These are phyloP conservation scores for Eupithecia vulgata DNA, from an alignment of 2,888 invertebrate genomes.

Conservation along the genomic window DNA sequence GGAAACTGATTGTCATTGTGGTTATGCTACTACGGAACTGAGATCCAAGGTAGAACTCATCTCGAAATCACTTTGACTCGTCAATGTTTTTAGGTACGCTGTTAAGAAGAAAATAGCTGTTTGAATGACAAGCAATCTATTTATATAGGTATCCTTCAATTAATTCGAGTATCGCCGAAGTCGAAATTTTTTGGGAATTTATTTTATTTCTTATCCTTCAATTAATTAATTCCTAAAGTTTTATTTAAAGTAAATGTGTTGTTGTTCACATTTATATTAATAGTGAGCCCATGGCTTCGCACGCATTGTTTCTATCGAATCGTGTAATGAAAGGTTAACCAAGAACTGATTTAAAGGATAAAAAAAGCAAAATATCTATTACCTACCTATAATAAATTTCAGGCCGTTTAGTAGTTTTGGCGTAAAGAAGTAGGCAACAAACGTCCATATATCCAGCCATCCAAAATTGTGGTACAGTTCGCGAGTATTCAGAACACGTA, in stretches of 20 bases:
- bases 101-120: background rate
- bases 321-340: background rate
- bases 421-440: background rate
- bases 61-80: background rate
- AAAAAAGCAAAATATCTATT: background rate
- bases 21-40: constrained; percentile 40
- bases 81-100: background rate
- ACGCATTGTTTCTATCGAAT: background rate
- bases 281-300: background rate
- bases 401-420: background rate
- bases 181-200: too few relatives aligned
- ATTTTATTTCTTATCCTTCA: too few relatives aligned
- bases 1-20: constrained; percentile 66
- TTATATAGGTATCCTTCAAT: too few relatives aligned
- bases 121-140: too few relatives aligned
- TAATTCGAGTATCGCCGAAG: too few relatives aligned
- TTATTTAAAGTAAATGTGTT: background rate
- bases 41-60: constrained; percentile 2
- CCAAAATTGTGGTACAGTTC: too few relatives aligned
- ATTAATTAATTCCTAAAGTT: background rate
- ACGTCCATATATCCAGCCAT: too few relatives aligned
- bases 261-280: background rate
- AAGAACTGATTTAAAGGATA: background rate
- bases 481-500: background rate
- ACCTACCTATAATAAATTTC: background rate